Base-by-base conservation (phyloP, 2,888 invertebrate genomes). In the Agrilus mali region DNA sequence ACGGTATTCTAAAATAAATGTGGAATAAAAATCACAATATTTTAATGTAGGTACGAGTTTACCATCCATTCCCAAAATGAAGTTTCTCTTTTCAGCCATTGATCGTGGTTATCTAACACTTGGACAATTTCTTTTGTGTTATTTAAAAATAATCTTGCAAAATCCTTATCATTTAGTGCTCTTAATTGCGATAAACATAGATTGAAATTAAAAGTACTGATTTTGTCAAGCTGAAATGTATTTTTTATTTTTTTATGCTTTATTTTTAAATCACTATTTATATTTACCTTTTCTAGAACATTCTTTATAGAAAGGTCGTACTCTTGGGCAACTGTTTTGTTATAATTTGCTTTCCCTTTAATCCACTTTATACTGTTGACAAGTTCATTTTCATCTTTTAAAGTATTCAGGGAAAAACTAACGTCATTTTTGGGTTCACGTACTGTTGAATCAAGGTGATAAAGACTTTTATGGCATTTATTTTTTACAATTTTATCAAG, bases 51-150 rank as follows among this genome's bases (percentile, higher is more conserved):
- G 14, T 40, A n/a, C n/a, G 14, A 27, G 4, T 33, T 43, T 50
- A 57, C 56, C 56, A 58, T 56, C 56, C 56, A 58, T 20, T 55
- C 45, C 56, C 55, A 57, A 49, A 54, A 58, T 17, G 38, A 14
- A 14, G 43, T 36, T 44, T 52, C 48, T 7, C 49, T 51, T 22
- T 47, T 47, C 12, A 48, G 43, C 56, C 56, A 56, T 17, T 48
- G 48, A 31, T 38, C 43, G 42, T 54, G 51, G 35, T 44, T 51
- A 8, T 52, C 50, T 12, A 55, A 16, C 7, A 55, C 44, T 41
- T 47, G 44, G 4, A 44, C 39, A 17, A 51, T 36, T 13, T 35
- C 31, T 38, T 51, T 47, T n/a, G 54, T 44, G 41, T 51, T 35
- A 36, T 42, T 36, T 17, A 56, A 40, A 46, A 54, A 55, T 14